Evolutionary conservation across 64 coral and sea anemone species (phyloP).

Genomic region (Stylophora pistillata): DNA sequence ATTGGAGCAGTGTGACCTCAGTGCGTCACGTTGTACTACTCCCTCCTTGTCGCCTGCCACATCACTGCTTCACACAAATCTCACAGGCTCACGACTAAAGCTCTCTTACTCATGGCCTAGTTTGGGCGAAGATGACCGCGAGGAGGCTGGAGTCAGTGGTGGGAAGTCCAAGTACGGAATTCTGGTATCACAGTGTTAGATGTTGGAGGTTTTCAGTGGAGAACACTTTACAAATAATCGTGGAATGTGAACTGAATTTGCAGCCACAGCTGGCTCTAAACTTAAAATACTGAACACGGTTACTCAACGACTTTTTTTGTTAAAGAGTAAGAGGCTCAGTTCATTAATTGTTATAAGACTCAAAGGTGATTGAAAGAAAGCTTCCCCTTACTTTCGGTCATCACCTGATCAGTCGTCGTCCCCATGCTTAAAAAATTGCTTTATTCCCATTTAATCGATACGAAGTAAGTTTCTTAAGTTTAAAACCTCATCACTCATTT

Average conservation of each 20-base stretch:
- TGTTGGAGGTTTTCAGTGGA: neutral
- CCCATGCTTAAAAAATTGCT: no score
- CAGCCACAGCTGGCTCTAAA: neutral
- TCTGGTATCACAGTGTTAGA: slow-evolving; percentile 21
- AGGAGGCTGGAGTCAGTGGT: slow-evolving; percentile 52
- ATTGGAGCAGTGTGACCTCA: slow-evolving; percentile 94
- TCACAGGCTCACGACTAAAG: slow-evolving; percentile 83
- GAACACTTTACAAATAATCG: neutral
- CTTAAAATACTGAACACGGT: neutral
- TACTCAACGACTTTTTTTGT: neutral
- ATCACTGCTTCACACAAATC: slow-evolving; percentile 82
- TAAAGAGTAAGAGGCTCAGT: neutral
- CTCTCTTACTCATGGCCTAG: slow-evolving; percentile 88
- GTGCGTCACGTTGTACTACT: slow-evolving; percentile 90
- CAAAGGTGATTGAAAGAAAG: no score
- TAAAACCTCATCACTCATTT: no score
- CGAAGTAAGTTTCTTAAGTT: no score
- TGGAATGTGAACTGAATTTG: neutral
- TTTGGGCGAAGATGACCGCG: slow-evolving; percentile 74
- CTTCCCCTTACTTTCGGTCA: no score
- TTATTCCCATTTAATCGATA: no score
- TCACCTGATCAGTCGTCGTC: no score
- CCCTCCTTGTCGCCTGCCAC: slow-evolving; percentile 92
- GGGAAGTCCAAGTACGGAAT: slow-evolving; percentile 35
- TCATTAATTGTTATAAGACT: neutral